Conservation (phyloP, 2,888 invertebrate genomes). For the Drosophila kuntzei region DNA sequence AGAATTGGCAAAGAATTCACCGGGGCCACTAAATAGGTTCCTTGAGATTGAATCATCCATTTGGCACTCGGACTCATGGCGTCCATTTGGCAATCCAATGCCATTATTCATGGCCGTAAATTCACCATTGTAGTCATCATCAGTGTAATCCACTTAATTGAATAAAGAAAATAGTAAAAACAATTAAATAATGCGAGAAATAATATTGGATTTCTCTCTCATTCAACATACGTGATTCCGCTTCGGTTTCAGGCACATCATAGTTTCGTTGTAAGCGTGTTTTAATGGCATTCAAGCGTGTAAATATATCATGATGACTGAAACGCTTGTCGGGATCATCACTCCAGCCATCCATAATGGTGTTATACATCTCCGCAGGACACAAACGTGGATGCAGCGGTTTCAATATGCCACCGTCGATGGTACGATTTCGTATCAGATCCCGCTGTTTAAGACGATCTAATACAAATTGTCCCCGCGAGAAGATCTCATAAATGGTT, state of each 20-base stretch:
- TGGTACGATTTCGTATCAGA: conserved; percentile 55
- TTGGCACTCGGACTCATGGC: conserved; percentile 36
- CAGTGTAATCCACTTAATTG: conserved; percentile 29
- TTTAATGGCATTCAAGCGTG: conserved; percentile 75
- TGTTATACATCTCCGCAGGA: conserved; percentile 89
- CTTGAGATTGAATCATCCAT: conserved; percentile 22
- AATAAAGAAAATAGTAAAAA: background rate
- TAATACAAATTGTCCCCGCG: conserved; percentile 87
- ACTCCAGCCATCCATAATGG: conserved; percentile 94
- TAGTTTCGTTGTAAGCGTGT: conserved; percentile 59
- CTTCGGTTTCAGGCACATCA: conserved; percentile 49
- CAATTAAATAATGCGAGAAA: no score
- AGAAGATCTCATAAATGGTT: conserved; percentile 96
- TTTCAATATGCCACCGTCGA: conserved; percentile 87
- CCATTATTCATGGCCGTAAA: conserved; percentile 19
- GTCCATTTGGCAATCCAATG: conserved; percentile 39
- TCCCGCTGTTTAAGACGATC: conserved; percentile 84
- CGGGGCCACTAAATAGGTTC: conserved; percentile 4
- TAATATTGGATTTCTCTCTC: background rate
- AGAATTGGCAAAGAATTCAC: conserved; percentile 34
- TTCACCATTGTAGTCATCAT: conserved; percentile 23
- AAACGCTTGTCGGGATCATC: conserved; percentile 90
- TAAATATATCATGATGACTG: conserved; percentile 93
- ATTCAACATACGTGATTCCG: conserved; percentile 37
- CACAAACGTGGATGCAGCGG: conserved; percentile 91